These are phyloP conservation scores for Lontra canadensis DNA, from an alignment of 2,113 vertebrate genomes.

Conservation along the genomic window DNA sequence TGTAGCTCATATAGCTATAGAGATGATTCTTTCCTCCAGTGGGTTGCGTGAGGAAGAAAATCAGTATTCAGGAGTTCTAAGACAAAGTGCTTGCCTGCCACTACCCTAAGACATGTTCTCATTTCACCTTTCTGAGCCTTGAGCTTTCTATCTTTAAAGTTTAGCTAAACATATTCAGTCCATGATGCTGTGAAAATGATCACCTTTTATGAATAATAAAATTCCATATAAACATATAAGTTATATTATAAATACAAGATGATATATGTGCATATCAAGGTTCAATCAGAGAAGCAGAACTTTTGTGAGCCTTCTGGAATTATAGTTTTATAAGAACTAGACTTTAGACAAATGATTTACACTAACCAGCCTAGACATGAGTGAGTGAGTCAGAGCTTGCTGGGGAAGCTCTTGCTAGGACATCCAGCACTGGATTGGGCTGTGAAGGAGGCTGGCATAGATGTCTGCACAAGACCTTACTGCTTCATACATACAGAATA, in stretches of 20 bases:
- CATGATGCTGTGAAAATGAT: not conserved
- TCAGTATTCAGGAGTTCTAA: not conserved
- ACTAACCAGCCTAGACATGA: not conserved
- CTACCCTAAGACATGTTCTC: fast-evolving
- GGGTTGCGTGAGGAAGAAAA: not conserved
- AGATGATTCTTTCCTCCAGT: fast-evolving
- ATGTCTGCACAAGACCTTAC: not conserved
- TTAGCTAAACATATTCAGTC: not conserved
- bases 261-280: not conserved
- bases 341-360: not conserved
- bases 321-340: not conserved
- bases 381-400: not conserved
- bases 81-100: no score
- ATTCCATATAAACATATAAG: not conserved
- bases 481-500: not conserved
- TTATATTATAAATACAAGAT: not conserved
- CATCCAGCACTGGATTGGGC: not conserved
- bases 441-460: not conserved
- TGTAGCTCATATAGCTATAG: not conserved
- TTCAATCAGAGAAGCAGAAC: not conserved
- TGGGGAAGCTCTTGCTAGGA: no score
- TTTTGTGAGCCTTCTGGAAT: not conserved
- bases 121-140: not conserved
- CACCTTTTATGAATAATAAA: not conserved
- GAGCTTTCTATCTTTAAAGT: not conserved